These are phyloP conservation scores for Sylvilagus bachmani DNA, from an alignment of 2,113 vertebrate genomes.

Conservation along the genomic window DNA sequence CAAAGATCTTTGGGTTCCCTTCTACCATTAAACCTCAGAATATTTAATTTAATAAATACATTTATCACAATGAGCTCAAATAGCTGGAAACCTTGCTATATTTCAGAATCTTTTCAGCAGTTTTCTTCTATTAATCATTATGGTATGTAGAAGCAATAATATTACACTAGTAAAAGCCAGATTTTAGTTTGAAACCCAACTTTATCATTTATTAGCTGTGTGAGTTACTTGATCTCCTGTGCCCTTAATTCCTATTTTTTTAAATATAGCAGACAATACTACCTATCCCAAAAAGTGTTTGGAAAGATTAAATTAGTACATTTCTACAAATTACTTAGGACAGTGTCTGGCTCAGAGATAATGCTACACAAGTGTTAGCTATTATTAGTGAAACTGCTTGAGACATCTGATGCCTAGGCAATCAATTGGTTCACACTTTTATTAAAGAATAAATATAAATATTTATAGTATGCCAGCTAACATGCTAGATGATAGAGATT, in stretches of 20 bases:
- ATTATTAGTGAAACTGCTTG: constrained; percentile 62
- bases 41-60: constrained; percentile 49
- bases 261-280: constrained; percentile 10
- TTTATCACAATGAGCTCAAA: constrained; percentile 4
- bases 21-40: not conserved
- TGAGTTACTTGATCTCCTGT: constrained; percentile 7
- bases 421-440: constrained; percentile 13
- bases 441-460: constrained; percentile 46
- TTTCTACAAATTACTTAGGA: constrained; percentile 55
- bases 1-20: constrained; percentile 12
- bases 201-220: constrained; percentile 6
- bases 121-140: constrained; percentile 8
- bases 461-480: constrained; percentile 30
- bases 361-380: constrained; percentile 28
- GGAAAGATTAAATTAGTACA: constrained; percentile 46
- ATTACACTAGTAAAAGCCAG: not conserved
- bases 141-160: not conserved
- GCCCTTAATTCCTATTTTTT: constrained; percentile 15
- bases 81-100: constrained; percentile 7
- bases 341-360: not conserved
- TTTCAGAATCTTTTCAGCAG: not conserved
- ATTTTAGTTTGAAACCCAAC: constrained; percentile 23
- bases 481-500: not conserved
- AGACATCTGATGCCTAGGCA: not conserved
- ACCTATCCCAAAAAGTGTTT: constrained; percentile 32